Evolutionary conservation across 2,113 vertebrate species (phyloP), one percentile per base, ranked within the genome.

Genomic region (Cricetomys ansorgei): DNA sequence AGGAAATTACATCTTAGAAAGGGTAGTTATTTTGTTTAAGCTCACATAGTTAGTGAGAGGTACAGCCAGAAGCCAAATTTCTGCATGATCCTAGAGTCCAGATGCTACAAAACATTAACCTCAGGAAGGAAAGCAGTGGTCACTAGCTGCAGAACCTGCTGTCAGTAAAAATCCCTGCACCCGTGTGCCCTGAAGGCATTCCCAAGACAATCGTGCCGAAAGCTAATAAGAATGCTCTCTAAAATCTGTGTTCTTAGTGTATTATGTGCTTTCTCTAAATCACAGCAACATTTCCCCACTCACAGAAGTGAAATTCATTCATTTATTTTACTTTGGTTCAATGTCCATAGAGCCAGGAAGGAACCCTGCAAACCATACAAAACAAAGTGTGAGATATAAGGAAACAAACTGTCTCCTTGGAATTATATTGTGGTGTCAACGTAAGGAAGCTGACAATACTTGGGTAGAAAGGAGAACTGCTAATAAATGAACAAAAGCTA

Each of bases 241-340:
- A 23, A 79, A 84, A 9, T 19, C 23, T 59, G 27, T 48, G 8
- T 92, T 94, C 23, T 37, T 67, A 69, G 53, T 67, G 53, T 84
- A n/a, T 1, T 21, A 4, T 55, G 23, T 92, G 5, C 50, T 92
- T 97, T 96, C 50, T 69, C 27, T 92, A 29, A 80, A 53, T 55
- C 21, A 69, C 10, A 25, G 23, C 10, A 62, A 67, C 10, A 80
- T 79, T 80, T 1, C 45, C 57, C 29, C 4, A 92, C 73, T 59
- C 15, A 85, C 59, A 23, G 77, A 92, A 81, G 45, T 79, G 40
- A n/a, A 9, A 84, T 45, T 93, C 17, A 34, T 57, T 92, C 11
- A 92, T 92, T 96, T 55, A 62, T 88, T 93, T 96, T 9, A 93
- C 27, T 15, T 93, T 77, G 88, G 7, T 62, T 93, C 29, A 72